These are phyloP conservation scores for Novumbra hubbsi DNA, from an alignment of 2,797 vertebrate genomes.

Conservation along the genomic window DNA sequence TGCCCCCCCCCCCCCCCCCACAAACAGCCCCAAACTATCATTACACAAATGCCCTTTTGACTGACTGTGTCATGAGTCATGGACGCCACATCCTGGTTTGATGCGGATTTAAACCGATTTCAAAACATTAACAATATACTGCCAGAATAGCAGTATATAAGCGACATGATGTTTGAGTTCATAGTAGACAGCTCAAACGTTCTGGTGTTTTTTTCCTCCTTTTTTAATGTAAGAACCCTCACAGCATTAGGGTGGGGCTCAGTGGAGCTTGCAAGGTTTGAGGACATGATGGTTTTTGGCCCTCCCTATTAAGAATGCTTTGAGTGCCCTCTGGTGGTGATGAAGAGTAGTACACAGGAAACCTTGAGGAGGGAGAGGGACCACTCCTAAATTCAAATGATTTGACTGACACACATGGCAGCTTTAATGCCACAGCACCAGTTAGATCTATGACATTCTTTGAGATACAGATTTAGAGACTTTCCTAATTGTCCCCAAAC, in stretches of 20 bases:
- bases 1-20: no score
- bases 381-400: conserved; percentile 53
- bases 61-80: conserved; percentile 47
- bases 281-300: conserved; percentile 48
- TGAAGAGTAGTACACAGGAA: neutral
- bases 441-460: neutral
- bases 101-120: no score
- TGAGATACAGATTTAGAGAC: neutral
- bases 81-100: conserved; percentile 10
- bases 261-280: conserved; percentile 33
- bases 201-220: no score
- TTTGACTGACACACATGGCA: neutral
- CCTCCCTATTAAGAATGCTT: conserved; percentile 30
- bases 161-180: no score
- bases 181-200: no score
- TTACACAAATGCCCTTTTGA: conserved; percentile 56
- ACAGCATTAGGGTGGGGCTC: conserved; percentile 69
- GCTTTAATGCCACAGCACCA: neutral
- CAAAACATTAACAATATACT: no score
- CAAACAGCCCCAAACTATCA: conserved; percentile 46
- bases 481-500: neutral
- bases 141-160: neutral
- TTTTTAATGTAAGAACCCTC: conserved; percentile 1
- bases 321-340: conserved; percentile 62
- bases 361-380: neutral